Evolutionary conservation across 2,113 vertebrate species (phyloP), one percentile per base, ranked within the genome.

Genomic region (Oplegnathus fasciatus): DNA sequence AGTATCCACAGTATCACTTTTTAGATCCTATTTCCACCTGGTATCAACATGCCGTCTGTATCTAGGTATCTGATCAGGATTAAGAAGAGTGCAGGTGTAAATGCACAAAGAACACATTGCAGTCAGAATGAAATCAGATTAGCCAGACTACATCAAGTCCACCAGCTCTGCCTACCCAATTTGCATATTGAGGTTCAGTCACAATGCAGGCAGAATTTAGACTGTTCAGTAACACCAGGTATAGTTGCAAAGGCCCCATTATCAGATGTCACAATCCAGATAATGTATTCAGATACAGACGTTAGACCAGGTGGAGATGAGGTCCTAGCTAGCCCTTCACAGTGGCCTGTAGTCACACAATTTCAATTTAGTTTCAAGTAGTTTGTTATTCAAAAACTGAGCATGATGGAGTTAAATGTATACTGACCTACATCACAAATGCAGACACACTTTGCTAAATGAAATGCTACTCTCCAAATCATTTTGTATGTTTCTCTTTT

Each of bases 401-500:
- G 17, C 46, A 48, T 2, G 4, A 7, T 28, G 0, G 5, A 28
- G 11, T 34, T 28, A 46, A 9, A 0, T 50, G 46, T 48, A 48
- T 8, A 37, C 17, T 18, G 2, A 44, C 0, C 10, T 40, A 15
- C 30, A 60, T n/a, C 6, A 3, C 61, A 20, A 15, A 18, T 32
- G 9, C 4, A 9, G 2, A 37, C n/a, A n/a, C n/a, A 66, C 11
- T 30, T 20, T 9, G 13, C 24, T 64, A 42, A 52, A 48, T 40
- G 0, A 10, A 28, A 18, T 60, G 6, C 34, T 20, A 22, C 66
- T 37, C 1, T 80, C 11, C 20, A 28, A 34, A 28, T 73, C 9
- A 40, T 2, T 68, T 60, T 24, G 5, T 54, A 17, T 72, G 4
- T 62, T 48, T 88, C 88, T 32, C 18, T 71, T 50, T 58, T 81